phyloP scores from a whole-genome alignment of 2,113 vertebrate genomes.

The Jacana jacana region DNA sequence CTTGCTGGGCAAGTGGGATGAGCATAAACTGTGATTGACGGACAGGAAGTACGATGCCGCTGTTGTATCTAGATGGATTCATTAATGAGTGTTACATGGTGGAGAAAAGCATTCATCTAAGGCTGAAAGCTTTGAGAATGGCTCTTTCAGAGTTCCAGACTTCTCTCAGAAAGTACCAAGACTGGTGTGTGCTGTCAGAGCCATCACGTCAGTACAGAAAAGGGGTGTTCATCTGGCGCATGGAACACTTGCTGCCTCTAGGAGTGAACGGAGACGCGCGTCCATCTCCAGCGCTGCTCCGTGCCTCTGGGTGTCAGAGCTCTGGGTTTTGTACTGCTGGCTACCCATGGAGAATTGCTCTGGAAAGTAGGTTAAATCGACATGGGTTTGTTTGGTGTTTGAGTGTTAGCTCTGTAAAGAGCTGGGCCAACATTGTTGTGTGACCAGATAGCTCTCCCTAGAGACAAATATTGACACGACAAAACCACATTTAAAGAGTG shows the following conservation, averaged over 20 bases:
- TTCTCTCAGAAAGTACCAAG: not conserved
- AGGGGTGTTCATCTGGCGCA: fast-evolving
- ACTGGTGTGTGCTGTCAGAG: not conserved
- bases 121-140: not conserved
- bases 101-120: not conserved
- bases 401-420: slow-evolving; percentile 11
- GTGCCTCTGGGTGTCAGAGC: not conserved
- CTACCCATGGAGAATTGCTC: not conserved
- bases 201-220: not conserved
- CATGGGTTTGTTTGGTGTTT: not conserved
- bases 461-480: slow-evolving; percentile 16
- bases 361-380: slow-evolving; percentile 11
- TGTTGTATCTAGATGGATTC: not conserved
- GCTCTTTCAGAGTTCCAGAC: not conserved
- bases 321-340: not conserved
- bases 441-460: slow-evolving; percentile 23
- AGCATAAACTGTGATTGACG: not conserved
- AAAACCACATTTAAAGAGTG: not conserved
- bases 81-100: not conserved
- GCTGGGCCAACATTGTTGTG: slow-evolving; percentile 11
- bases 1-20: not conserved
- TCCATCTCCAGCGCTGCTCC: not conserved
- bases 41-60: no score
- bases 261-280: not conserved
- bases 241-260: not conserved